phyloP scores from a whole-genome alignment of 2,113 vertebrate species.

The Hydrolagus affinis region DNA sequence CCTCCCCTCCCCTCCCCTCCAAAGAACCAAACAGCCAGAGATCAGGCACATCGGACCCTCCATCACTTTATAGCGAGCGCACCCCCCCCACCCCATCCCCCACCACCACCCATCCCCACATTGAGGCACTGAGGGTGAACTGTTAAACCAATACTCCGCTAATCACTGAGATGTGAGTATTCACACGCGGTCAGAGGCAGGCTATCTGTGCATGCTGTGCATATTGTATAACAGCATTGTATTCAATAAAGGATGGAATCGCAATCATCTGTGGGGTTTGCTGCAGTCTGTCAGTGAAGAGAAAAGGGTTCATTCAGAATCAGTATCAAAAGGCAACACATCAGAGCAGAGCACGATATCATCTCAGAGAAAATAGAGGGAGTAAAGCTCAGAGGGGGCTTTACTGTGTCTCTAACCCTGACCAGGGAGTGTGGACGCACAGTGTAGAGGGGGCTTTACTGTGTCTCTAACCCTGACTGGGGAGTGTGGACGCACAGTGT shows the following conservation, averaged over 20 bases:
- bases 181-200: constrained; percentile 2
- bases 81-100: not conserved
- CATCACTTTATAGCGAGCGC: not conserved
- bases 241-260: constrained; percentile 4
- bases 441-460: too few species aligned
- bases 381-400: too few species aligned
- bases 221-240: not conserved
- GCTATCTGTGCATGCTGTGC: constrained; percentile 18
- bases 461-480: too few species aligned
- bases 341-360: too few species aligned
- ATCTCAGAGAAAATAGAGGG: not conserved
- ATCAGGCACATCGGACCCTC: too few species aligned
- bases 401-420: too few species aligned
- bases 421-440: too few species aligned
- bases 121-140: not conserved
- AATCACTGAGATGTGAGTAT: not conserved
- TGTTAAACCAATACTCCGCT: not conserved
- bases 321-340: not conserved
- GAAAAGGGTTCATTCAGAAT: not conserved
- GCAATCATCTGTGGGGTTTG: not conserved
- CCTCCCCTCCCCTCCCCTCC: too few species aligned
- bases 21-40: too few species aligned
- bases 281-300: not conserved
- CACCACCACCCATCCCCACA: not conserved
- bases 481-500: too few species aligned